A percentile compares a stretch with the other conserved stretches of the same genome.
phyloP scores from a whole-genome alignment of 2,113 vertebrate species.

The Peromyscus polionotus region DNA sequence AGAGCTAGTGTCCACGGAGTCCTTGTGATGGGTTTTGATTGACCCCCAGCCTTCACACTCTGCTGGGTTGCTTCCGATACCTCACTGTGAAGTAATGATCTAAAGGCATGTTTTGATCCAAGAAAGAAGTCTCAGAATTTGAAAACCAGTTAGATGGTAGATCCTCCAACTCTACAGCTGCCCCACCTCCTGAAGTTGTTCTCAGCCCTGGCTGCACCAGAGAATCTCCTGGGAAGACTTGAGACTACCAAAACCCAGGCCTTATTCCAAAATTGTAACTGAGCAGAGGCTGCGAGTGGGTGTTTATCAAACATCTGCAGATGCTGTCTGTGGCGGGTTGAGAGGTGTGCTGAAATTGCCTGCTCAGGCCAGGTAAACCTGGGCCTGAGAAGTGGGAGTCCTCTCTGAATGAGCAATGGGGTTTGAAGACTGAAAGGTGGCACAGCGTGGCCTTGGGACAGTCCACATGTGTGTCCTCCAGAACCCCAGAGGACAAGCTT shows the following conservation, averaged over 20 bases:
- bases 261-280: not conserved
- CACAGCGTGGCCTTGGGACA: not conserved
- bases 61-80: not conserved
- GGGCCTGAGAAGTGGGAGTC: not conserved
- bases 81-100: not conserved
- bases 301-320: not conserved
- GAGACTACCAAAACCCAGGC: too few species aligned
- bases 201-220: not conserved
- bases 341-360: not conserved
- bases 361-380: not conserved
- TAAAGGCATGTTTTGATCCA: not conserved
- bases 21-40: not conserved
- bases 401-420: fast-evolving
- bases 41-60: not conserved
- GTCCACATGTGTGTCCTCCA: not conserved
- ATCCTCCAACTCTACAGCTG: not conserved
- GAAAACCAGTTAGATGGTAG: not conserved
- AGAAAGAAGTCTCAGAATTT: not conserved
- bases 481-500: not conserved
- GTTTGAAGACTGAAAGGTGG: fast-evolving
- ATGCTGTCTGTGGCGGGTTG: not conserved
- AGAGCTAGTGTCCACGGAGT: not conserved
- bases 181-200: not conserved
- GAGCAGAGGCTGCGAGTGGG: not conserved
- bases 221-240: not conserved